phyloP scores from a whole-genome alignment of 1,140 invertebrate genomes.

The Brachionus rubens region DNA sequence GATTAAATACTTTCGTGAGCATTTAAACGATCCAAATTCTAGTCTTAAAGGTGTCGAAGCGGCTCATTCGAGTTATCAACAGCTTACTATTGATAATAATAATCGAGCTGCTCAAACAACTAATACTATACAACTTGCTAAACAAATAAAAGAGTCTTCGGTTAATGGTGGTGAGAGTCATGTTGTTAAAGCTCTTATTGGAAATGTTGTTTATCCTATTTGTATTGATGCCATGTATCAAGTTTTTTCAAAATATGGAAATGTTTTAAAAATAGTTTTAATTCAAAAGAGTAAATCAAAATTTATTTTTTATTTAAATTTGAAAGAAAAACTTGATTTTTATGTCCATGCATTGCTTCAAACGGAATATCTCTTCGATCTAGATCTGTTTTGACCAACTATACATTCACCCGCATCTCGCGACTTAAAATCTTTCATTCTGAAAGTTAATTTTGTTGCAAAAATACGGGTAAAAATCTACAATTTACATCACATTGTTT shows the following conservation, averaged over 20 bases:
- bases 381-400: no score
- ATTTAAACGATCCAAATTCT: constrained; percentile 85
- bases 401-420: no score
- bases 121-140: constrained; percentile 40
- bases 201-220: constrained; percentile 95
- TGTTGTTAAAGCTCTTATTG: constrained; percentile 88
- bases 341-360: no score
- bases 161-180: constrained; percentile 54
- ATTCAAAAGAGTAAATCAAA: constrained; percentile 77
- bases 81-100: constrained; percentile 87
- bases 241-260: constrained; percentile 94
- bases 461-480: no score
- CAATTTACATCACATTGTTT: no score
- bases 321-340: no score
- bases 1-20: constrained; percentile 80
- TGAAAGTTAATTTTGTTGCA: no score
- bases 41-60: constrained; percentile 54
- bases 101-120: constrained; percentile 75
- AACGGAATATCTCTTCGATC: no score
- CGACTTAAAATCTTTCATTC: no score
- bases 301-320: not conserved
- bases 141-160: constrained; percentile 29
- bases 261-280: constrained; percentile 97
- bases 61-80: constrained; percentile 44
- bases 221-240: constrained; percentile 86